A percentile compares a stretch with the other conserved stretches of the same genome.
Conservation (phyloP, 2,113 vertebrate genomes). For the Forbesichthys agassizii region DNA sequence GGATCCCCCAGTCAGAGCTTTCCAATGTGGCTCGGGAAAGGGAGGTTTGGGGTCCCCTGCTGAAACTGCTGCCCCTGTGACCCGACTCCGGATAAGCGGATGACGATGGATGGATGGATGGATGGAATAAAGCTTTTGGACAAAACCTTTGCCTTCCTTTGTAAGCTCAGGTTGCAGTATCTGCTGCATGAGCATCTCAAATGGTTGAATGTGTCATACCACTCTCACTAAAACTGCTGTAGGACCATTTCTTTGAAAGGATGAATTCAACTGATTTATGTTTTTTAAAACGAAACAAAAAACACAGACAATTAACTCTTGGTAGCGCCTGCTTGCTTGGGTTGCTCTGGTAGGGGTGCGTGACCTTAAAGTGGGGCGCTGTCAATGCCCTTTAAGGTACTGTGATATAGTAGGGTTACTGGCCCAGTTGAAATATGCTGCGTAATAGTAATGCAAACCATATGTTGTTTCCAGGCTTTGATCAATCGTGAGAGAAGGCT, state of each 20-base stretch:
- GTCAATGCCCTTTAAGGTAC: conserved; percentile 59
- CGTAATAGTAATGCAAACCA: conserved; percentile 55
- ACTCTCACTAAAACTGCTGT: conserved; percentile 21
- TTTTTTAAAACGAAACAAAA: conserved; percentile 56
- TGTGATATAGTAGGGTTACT: conserved; percentile 48
- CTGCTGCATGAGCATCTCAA: conserved; percentile 29
- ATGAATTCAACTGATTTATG: conserved; percentile 62
- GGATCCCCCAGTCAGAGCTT: too few species aligned
- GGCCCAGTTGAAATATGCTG: conserved; percentile 49
- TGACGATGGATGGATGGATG: too few species aligned
- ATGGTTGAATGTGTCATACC: conserved; percentile 27
- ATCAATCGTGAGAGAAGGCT: conserved; percentile 38
- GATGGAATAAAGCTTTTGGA: conserved; percentile 13
- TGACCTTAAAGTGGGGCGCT: conserved; percentile 61
- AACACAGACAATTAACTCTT: conserved; percentile 64
- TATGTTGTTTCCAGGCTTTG: conserved; percentile 51
- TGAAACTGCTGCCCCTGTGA: too few species aligned
- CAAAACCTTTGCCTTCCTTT: conserved; percentile 22
- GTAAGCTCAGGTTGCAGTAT: neutral
- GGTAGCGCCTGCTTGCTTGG: conserved; percentile 46
- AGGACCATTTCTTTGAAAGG: conserved; percentile 28
- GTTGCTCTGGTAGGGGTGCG: conserved; percentile 57
- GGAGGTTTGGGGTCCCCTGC: too few species aligned
- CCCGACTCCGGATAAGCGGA: too few species aligned
- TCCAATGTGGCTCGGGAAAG: too few species aligned